phyloP scores from a whole-genome alignment of 2,113 vertebrate genomes.

The Aphyosemion australe region DNA sequence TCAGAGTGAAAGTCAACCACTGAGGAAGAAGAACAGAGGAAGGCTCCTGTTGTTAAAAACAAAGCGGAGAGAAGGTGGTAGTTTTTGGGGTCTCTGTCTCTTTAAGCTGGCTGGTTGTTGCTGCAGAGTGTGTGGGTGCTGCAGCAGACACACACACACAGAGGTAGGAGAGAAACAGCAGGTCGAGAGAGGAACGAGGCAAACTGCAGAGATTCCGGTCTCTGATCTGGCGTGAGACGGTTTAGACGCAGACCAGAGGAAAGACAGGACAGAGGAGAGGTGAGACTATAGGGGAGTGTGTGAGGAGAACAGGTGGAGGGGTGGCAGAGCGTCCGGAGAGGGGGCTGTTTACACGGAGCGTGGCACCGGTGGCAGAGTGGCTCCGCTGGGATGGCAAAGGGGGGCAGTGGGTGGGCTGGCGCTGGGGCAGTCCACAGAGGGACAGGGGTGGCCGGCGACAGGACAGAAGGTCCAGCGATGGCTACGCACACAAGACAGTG shows the following conservation, averaged over 20 bases:
- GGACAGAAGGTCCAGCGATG: slow-evolving; percentile 57
- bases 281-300: slow-evolving; percentile 38
- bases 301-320: slow-evolving; percentile 70
- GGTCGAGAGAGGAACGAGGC: slow-evolving; percentile 35
- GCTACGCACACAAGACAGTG: slow-evolving; percentile 51
- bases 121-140: slow-evolving; percentile 75
- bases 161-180: slow-evolving; percentile 43
- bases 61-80: slow-evolving; percentile 23
- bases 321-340: slow-evolving; percentile 68
- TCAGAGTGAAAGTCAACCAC: neutral
- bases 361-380: slow-evolving; percentile 78
- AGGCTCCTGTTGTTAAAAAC: slow-evolving; percentile 17
- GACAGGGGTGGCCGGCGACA: slow-evolving; percentile 37
- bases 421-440: slow-evolving; percentile 68
- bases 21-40: neutral
- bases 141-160: slow-evolving; percentile 60
- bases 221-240: neutral
- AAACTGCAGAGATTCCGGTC: slow-evolving; percentile 19
- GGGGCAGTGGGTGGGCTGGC: slow-evolving; percentile 72
- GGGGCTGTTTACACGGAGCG: slow-evolving; percentile 71
- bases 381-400: slow-evolving; percentile 76
- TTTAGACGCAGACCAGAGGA: slow-evolving; percentile 4
- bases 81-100: slow-evolving; percentile 68
- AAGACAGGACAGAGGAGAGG: slow-evolving; percentile 17
- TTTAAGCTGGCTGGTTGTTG: slow-evolving; percentile 72